Conservation (phyloP, 2,888 invertebrate species). For the Morpho deidamia region DNA sequence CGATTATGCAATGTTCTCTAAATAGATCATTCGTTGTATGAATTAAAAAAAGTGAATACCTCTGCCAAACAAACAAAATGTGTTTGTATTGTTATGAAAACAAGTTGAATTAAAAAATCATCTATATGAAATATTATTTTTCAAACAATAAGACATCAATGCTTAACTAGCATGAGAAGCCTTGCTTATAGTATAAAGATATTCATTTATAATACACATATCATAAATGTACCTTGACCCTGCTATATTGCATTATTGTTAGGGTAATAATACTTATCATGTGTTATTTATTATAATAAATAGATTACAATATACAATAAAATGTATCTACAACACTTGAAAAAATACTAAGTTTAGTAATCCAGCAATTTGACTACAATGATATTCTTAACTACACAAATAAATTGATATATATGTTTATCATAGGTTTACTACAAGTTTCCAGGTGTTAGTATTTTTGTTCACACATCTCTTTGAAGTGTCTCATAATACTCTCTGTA, state of each 20-base stretch:
- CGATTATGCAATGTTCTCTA: constrained; percentile 64
- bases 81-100: too few species aligned
- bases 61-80: neutral
- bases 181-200: neutral
- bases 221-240: neutral
- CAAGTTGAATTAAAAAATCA: too few species aligned
- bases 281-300: neutral
- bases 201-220: neutral
- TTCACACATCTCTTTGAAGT: too few species aligned
- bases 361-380: too few species aligned
- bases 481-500: too few species aligned
- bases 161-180: too few species aligned
- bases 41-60: neutral
- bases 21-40: constrained; percentile 40
- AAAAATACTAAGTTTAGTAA: neutral
- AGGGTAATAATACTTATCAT: neutral
- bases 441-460: too few species aligned
- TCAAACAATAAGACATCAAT: too few species aligned
- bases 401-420: too few species aligned
- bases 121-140: too few species aligned
- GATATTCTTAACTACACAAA: too few species aligned
- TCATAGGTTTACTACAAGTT: too few species aligned
- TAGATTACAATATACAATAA: neutral
- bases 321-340: neutral
- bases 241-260: neutral